phyloP scores from a whole-genome alignment of 2,888 invertebrate genomes.

The Sipha maydis region DNA sequence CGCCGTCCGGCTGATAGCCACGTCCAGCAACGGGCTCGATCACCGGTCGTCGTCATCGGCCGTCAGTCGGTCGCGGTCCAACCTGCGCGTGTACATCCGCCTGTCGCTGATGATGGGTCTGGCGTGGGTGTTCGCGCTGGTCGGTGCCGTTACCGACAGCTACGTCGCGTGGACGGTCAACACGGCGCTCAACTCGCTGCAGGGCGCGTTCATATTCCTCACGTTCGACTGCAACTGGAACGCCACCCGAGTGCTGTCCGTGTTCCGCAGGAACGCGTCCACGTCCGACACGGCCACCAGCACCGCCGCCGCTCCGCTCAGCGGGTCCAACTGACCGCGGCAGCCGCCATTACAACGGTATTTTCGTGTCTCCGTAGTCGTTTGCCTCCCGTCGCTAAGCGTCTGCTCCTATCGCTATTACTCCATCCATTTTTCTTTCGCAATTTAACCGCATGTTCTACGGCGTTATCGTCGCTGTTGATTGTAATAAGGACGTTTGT shows the following conservation, averaged over 20 bases:
- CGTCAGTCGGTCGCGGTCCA: conserved; percentile 64
- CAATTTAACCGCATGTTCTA: too few relatives aligned
- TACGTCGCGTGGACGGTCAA: conserved; percentile 69
- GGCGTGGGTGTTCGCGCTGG: conserved; percentile 69
- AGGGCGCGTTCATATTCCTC: conserved; percentile 70
- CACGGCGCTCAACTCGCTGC: conserved; percentile 69
- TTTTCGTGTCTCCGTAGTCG: too few relatives aligned
- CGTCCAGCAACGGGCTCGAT: conserved; percentile 67
- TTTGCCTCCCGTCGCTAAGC: too few relatives aligned
- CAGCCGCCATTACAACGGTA: too few relatives aligned
- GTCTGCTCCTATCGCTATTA: too few relatives aligned
- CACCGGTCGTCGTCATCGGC: conserved; percentile 66
- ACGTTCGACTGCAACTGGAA: conserved; percentile 68
- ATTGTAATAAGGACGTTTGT: too few relatives aligned
- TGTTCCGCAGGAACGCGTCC: conserved; percentile 17
- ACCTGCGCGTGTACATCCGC: conserved; percentile 68
- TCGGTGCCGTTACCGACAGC: conserved; percentile 68
- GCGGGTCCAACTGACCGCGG: neutral
- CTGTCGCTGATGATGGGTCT: conserved; percentile 70
- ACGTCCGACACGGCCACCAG: conserved; percentile 3
- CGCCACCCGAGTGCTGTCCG: neutral
- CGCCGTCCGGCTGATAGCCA: conserved; percentile 67
- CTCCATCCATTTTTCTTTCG: too few relatives aligned
- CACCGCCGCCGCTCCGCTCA: neutral
- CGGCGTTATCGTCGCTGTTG: too few relatives aligned